Evolutionary conservation across 2,797 vertebrate genomes (phyloP).

Genomic region (Malurus leucopterus): DNA sequence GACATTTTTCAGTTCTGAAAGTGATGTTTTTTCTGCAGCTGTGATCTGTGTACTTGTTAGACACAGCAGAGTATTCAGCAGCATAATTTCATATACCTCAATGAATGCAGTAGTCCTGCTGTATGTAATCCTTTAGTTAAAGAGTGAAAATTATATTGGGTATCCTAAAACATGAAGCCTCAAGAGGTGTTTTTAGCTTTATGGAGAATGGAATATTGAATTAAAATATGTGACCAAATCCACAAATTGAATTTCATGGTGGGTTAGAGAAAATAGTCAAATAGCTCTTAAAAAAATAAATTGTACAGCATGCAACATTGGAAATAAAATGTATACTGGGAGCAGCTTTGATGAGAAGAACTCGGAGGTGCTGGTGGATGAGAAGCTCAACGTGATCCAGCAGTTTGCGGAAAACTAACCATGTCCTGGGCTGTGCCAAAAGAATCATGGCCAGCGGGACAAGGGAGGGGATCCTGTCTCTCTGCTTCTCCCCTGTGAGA

Average conservation of each 20-base stretch:
- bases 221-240: background rate
- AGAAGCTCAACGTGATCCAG: background rate
- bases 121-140: background rate
- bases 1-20: background rate
- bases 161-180: background rate
- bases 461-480: rapidly evolving
- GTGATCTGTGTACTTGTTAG: background rate
- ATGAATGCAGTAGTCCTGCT: background rate
- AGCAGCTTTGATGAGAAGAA: background rate
- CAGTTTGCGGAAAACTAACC: background rate
- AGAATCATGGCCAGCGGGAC: background rate
- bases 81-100: background rate
- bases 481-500: background rate
- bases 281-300: background rate
- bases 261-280: background rate
- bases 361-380: background rate
- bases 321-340: background rate
- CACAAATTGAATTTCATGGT: background rate
- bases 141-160: background rate
- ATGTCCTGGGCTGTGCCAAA: background rate
- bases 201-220: background rate
- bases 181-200: background rate
- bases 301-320: background rate
- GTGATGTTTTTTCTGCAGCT: background rate
- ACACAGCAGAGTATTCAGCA: background rate